Percentiles rank a stretch among this genome's conserved stretches.
Evolutionary conservation across 1,140 invertebrate species (phyloP).

Genomic region (Sitophilus oryzae): DNA sequence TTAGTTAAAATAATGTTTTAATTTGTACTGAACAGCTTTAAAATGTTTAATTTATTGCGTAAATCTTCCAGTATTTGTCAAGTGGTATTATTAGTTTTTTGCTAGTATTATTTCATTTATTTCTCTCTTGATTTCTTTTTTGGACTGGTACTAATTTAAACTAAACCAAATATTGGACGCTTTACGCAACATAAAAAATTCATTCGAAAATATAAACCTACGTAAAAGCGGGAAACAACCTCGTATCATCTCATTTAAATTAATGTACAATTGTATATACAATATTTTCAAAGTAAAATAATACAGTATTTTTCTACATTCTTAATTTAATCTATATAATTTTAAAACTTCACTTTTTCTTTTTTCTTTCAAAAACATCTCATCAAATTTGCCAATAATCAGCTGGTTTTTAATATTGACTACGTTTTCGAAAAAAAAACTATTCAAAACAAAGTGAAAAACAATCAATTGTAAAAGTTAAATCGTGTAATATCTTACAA

Average conservation of each 20-base stretch:
- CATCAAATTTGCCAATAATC: slow-evolving; percentile 41
- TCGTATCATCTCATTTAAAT: slow-evolving; percentile 16
- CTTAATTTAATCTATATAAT: slow-evolving; percentile 10
- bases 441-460: slow-evolving; percentile 13
- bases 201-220: slow-evolving; percentile 13
- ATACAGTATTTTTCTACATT: slow-evolving; percentile 25
- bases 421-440: too few relatives aligned
- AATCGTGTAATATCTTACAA: slow-evolving; percentile 20
- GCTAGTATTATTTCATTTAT: not conserved
- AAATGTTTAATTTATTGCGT: not conserved
- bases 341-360: not conserved
- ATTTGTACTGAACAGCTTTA: slow-evolving; percentile 21
- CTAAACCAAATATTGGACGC: not conserved
- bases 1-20: slow-evolving; percentile 16
- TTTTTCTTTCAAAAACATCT: slow-evolving; percentile 10
- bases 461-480: slow-evolving; percentile 6
- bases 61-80: not conserved
- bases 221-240: slow-evolving; percentile 14
- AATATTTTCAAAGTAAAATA: slow-evolving; percentile 20
- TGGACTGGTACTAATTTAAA: not conserved
- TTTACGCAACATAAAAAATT: slow-evolving; percentile 3
- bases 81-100: not conserved
- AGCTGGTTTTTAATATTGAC: slow-evolving; percentile 27
- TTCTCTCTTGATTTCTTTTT: too few relatives aligned
- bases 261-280: slow-evolving; percentile 23